Conservation (phyloP, 2,113 vertebrate species). For the Oncorhynchus clarkii region DNA sequence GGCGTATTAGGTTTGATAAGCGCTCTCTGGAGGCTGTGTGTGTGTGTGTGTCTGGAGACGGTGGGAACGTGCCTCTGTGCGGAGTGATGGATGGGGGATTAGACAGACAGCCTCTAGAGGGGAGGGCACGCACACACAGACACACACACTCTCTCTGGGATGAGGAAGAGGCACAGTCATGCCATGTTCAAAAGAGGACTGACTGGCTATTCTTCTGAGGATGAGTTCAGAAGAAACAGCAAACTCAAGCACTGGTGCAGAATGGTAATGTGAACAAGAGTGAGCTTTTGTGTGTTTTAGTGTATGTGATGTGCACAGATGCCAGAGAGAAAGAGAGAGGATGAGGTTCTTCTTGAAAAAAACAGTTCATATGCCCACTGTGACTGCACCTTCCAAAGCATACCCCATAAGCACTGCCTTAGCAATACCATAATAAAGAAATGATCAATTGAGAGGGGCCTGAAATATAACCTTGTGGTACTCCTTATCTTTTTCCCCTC, state of each 20-base stretch:
- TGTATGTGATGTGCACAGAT: not conserved
- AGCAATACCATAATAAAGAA: too few relatives aligned
- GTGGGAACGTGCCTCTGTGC: conserved; percentile 12
- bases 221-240: conserved; percentile 9
- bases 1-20: conserved; percentile 39
- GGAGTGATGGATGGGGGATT: conserved; percentile 22
- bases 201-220: conserved; percentile 1
- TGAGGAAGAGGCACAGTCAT: not conserved
- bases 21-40: conserved; percentile 9
- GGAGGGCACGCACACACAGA: not conserved
- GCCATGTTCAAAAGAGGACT: not conserved
- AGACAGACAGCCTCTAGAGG: conserved; percentile 14
- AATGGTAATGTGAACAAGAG: conserved; percentile 1
- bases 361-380: not conserved
- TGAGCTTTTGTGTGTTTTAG: not conserved
- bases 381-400: not conserved
- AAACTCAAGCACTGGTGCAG: not conserved
- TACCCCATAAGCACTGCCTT: too few relatives aligned
- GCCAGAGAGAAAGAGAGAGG: not conserved
- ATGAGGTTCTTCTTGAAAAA: not conserved
- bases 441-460: not conserved
- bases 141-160: not conserved
- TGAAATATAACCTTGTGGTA: not conserved
- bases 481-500: not conserved
- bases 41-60: conserved; percentile 3